Evolutionary conservation across 2,888 invertebrate genomes (phyloP), one percentile per base, ranked within the genome.

Genomic region (Archips xylosteana): DNA sequence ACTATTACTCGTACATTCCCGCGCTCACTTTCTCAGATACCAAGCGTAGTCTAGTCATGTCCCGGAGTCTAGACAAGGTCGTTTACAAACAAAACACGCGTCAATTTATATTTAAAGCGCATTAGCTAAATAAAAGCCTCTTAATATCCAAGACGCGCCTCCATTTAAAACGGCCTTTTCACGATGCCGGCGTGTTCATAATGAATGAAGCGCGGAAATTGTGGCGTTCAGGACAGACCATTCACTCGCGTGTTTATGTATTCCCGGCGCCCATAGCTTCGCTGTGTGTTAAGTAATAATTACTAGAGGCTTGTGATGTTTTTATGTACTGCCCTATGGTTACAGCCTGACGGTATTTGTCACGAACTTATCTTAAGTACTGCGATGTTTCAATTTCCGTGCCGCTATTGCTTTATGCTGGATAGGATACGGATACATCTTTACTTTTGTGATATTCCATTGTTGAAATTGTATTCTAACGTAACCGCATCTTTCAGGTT

Each of bases 1-100:
- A 39, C 8, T 36, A 10, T 57, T 57, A 36, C 36, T 60, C 39
- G 60, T 34, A 3, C 39, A n/a, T 54, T 54, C 54, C 54, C 54
- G 54, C 49, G 49, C n/a, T n/a, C 34, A 51, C 64, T 65, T 65
- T 65, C 64, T 65, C 64, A 65, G 64, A 36, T 9, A 47, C 49
- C 42, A 10, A 15, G 47, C 64, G 36, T 34, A 73, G 36, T 73
- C 63, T 32, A 54, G 32, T 64, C 73, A 68, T 68, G 73, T 49
- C 10, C 23, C 71, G 15, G 47, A 57, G 72, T 68, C 63, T 72
- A 72, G 72, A 72, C 66, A 51, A 51, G 54, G 45, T 15, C 45
- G 54, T 72, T 67, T 42, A 10, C 4, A 67, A 66, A 62, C 71
- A 61, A 47, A 66, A 51, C 71, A 71, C 68, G 72, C 51, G 15